These are phyloP conservation scores for Solenopsis fugax DNA, from an alignment of 1,140 invertebrate genomes.

Conservation along the genomic window DNA sequence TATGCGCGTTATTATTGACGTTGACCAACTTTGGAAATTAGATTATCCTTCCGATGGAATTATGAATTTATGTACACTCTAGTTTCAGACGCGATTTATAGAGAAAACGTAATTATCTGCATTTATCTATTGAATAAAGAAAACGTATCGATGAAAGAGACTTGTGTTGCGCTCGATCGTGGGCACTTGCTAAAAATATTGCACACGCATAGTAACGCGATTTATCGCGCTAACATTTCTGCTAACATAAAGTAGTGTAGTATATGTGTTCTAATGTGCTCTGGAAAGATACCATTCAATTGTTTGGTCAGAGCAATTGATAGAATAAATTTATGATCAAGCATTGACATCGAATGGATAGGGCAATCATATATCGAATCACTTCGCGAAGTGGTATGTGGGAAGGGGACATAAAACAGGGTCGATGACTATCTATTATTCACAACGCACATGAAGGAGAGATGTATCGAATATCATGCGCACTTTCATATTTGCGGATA, in stretches of 20 bases:
- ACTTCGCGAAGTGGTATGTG: not conserved
- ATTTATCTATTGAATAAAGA: conserved; percentile 10
- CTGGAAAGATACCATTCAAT: conserved; percentile 45
- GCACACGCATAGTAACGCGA: too few relatives aligned
- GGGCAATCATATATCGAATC: conserved; percentile 41
- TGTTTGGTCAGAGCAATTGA: conserved; percentile 23
- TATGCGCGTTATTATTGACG: conserved; percentile 8
- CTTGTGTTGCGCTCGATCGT: not conserved
- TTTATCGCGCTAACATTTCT: not conserved
- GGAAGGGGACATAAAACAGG: conserved; percentile 15
- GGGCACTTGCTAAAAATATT: not conserved
- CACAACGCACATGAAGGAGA: not conserved
- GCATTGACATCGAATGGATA: conserved; percentile 49
- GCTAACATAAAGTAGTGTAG: not conserved
- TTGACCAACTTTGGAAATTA: not conserved
- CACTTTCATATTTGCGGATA: not conserved
- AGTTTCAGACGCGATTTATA: not conserved
- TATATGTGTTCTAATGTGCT: conserved; percentile 8
- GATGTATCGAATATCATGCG: not conserved
- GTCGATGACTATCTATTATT: conserved; percentile 28
- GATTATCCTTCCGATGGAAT: not conserved
- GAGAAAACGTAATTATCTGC: not conserved
- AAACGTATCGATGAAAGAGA: not conserved
- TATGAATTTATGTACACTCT: not conserved
- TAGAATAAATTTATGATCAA: conserved; percentile 30